phyloP scores from a whole-genome alignment of 2,888 invertebrate genomes.

The Philopedon plagiatum region DNA sequence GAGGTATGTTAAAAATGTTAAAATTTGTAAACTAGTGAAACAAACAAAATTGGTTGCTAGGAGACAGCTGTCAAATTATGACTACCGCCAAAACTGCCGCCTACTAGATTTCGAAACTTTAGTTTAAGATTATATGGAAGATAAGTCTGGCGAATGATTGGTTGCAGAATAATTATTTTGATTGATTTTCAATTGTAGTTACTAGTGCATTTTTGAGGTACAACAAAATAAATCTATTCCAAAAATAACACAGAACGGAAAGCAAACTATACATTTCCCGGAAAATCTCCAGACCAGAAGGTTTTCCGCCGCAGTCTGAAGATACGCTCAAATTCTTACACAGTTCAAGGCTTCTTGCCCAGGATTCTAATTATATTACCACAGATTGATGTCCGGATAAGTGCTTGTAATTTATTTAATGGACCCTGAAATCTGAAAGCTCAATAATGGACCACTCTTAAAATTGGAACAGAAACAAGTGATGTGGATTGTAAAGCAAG shows the following conservation, averaged over 20 bases:
- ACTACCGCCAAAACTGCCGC: too few relatives aligned
- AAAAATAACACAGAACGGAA: constrained; percentile 11
- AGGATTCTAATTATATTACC: constrained; percentile 49
- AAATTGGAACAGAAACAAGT: constrained; percentile 47
- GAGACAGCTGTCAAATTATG: too few relatives aligned
- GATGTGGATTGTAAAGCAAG: constrained; percentile 32
- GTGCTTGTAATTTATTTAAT: constrained; percentile 50
- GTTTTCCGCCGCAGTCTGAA: constrained; percentile 27
- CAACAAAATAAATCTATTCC: too few relatives aligned
- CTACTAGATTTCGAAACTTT: too few relatives aligned
- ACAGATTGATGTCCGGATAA: constrained; percentile 50
- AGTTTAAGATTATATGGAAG: too few relatives aligned
- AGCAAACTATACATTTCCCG: constrained; percentile 34
- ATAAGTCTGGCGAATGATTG: too few relatives aligned
- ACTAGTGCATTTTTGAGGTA: too few relatives aligned
- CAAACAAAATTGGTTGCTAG: too few relatives aligned
- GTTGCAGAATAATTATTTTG: too few relatives aligned
- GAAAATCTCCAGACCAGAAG: constrained; percentile 36
- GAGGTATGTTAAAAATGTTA: too few relatives aligned
- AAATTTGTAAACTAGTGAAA: too few relatives aligned
- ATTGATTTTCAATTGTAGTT: too few relatives aligned
- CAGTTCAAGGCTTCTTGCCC: constrained; percentile 23
- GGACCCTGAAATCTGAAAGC: constrained; percentile 45
- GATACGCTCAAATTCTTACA: constrained; percentile 44
- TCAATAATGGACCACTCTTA: constrained; percentile 47